phyloP scores from a whole-genome alignment of 2,888 invertebrate species.

The Acrocera orbiculus region DNA sequence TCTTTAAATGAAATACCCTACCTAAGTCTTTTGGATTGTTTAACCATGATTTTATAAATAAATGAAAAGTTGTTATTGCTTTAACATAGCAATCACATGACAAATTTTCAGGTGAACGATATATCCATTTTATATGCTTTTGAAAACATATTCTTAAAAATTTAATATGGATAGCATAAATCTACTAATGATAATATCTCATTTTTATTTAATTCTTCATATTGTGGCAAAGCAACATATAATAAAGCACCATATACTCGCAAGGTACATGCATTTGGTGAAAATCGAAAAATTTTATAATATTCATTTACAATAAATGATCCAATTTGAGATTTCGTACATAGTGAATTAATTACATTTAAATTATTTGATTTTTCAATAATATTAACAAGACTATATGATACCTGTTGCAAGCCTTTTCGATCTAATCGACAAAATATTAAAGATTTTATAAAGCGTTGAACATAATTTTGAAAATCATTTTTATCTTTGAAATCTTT shows the following conservation, averaged over 20 bases:
- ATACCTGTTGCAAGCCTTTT: too few relatives aligned
- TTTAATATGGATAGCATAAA: slow-evolving; percentile 7
- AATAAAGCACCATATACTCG: slow-evolving; percentile 10
- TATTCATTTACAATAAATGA: slow-evolving; percentile 8
- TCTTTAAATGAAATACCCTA: slow-evolving; percentile 2
- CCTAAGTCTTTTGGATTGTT: slow-evolving; percentile 10
- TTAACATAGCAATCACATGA: slow-evolving; percentile 11
- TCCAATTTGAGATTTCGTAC: slow-evolving; percentile 1
- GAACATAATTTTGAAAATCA: slow-evolving; percentile 4
- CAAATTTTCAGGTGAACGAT: background rate
- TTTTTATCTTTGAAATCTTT: background rate
- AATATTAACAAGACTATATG: too few relatives aligned
- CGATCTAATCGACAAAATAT: slow-evolving; percentile 10
- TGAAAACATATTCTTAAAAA: slow-evolving; percentile 8
- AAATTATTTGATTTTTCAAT: background rate
- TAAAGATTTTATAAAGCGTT: slow-evolving; percentile 6
- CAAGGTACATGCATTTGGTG: slow-evolving; percentile 8
- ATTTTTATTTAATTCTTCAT: slow-evolving; percentile 1
- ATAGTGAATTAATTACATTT: background rate
- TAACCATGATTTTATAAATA: slow-evolving; percentile 10
- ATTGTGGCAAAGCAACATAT: slow-evolving; percentile 8
- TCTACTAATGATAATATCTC: slow-evolving; percentile 5
- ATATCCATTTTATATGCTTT: slow-evolving; percentile 5
- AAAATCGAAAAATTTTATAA: slow-evolving; percentile 11
- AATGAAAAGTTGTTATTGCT: slow-evolving; percentile 9